Evolutionary conservation across 2,113 vertebrate species (phyloP), one percentile per base, ranked within the genome.

Genomic region (Tetrao urogallus): DNA sequence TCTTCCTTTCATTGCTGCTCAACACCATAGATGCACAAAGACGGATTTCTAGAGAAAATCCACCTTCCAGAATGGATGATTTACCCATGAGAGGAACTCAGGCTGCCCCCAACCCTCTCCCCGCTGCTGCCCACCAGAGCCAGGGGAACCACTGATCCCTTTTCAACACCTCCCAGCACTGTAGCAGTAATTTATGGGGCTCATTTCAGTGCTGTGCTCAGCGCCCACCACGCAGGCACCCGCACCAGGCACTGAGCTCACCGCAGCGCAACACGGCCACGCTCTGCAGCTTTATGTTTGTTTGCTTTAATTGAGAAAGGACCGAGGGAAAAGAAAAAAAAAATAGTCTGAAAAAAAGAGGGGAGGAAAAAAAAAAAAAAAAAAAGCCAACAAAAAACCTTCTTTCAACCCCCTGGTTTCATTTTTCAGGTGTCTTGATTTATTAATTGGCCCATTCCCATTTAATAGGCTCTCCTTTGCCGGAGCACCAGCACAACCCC

Each of bases 391-490:
- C 60, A 8, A 8, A 40, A 30, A 56, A 28, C 4, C 52, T 42
- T 18, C 61, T 30, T 57, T 45, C 45, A 36, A 74, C 5, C 2
- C 7, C 36, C 58, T 0, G 7, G 77, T 78, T 90, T 96, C 88
- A 19, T 67, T 95, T 95, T 83, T 72, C 96, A 96, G 92, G 91
- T 78, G 87, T 76, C 45, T 85, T 98, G 96, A 97, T 97, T 97
- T 97, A 96, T 91, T 81, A 92, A 84, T 89, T 18, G 88, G 85
- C 79, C 91, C 91, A 86, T 95, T 94, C 90, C 61, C 56, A 81
- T 93, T 88, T 88, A 86, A 93, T 52, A n/a, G 93, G 84, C 58
- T 74, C 52, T 76, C 30, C 22, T 84, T 84, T 4, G 11, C 30
- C 0, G 0, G 84, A 70, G 74, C 76, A 32, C 30, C 54, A 54